phyloP scores from a whole-genome alignment of 1,140 invertebrate genomes.

The Dreissena rostriformis region DNA sequence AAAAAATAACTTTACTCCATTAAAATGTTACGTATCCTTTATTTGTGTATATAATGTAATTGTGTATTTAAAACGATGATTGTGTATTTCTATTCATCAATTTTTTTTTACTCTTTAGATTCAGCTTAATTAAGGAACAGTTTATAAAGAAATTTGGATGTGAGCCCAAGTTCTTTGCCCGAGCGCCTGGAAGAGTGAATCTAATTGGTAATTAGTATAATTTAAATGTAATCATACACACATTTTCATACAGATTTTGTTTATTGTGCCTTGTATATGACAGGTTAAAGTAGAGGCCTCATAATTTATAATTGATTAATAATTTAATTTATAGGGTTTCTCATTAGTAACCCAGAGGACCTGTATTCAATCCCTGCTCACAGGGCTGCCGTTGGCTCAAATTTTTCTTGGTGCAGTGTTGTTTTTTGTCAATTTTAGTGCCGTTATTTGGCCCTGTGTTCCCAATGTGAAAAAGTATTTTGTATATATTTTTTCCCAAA shows the following conservation, averaged over 20 bases:
- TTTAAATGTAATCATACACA: not conserved
- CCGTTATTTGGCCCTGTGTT: no score
- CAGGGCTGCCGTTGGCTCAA: no score
- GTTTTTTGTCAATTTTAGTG: no score
- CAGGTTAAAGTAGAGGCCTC: not conserved
- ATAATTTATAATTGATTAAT: no score
- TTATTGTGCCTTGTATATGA: not conserved
- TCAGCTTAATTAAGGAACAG: constrained; percentile 63
- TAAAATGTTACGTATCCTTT: no score
- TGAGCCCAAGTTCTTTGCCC: constrained; percentile 80
- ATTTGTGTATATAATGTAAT: not conserved
- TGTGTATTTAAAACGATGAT: not conserved
- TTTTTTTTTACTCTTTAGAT: constrained; percentile 65
- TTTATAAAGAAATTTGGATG: constrained; percentile 75
- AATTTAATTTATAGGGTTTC: no score
- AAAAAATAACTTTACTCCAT: no score
- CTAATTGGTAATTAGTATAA: constrained; percentile 87
- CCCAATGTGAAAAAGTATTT: no score
- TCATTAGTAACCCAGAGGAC: no score
- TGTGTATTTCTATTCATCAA: not conserved
- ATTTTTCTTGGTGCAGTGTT: no score
- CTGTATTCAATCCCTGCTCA: no score
- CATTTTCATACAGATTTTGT: not conserved
- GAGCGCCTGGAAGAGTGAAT: constrained; percentile 92
- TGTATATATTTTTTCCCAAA: no score